These are phyloP conservation scores for Brachyistius frenatus DNA, from an alignment of 2,113 vertebrate species.

Conservation along the genomic window DNA sequence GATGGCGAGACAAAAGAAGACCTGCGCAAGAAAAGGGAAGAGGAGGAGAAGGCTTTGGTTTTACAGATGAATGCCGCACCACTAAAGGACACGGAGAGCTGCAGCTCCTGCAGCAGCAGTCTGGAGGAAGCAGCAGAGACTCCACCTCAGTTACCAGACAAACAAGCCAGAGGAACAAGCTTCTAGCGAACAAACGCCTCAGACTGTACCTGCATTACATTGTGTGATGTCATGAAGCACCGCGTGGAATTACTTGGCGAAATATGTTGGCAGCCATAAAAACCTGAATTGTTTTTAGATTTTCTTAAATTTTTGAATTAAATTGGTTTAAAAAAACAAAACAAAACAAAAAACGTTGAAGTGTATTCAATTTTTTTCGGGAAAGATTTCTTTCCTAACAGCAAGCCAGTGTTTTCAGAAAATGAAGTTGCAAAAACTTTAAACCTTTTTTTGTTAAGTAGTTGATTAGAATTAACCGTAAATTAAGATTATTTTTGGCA, in stretches of 20 bases:
- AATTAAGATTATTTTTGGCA: no score
- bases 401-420: neutral
- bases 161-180: conserved; percentile 14
- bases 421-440: neutral
- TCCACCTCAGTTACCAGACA: conserved; percentile 39
- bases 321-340: no score
- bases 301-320: no score
- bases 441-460: neutral
- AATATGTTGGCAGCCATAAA: no score
- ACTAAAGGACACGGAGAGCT: conserved; percentile 80
- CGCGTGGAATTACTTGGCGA: no score
- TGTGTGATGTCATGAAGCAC: no score
- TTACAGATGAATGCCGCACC: conserved; percentile 67
- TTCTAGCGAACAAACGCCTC: neutral
- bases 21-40: conserved; percentile 32
- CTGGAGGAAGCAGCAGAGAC: conserved; percentile 77
- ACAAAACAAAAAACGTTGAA: no score
- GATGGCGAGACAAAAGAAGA: conserved; percentile 16
- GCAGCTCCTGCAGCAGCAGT: conserved; percentile 51
- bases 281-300: no score
- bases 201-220: neutral
- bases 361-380: no score
- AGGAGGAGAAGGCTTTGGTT: conserved; percentile 47
- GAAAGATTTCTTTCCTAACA: neutral
- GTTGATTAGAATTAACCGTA: neutral